These are phyloP conservation scores for Tragelaphus imberbis DNA, from an alignment of 2,113 vertebrate species.

Conservation along the genomic window DNA sequence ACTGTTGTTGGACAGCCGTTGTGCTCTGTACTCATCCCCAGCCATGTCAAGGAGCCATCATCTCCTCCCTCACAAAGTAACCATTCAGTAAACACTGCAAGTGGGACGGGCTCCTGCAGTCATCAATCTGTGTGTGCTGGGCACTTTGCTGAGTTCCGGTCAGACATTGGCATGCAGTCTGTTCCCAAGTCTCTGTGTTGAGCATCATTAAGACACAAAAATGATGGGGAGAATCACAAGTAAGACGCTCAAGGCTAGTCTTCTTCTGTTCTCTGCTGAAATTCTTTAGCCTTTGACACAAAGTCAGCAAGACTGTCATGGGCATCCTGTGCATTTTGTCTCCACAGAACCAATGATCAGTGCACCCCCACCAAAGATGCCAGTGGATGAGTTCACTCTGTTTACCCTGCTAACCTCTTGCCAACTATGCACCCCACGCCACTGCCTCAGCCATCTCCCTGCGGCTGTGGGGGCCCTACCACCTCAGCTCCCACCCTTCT, in stretches of 20 bases:
- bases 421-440: fast-evolving
- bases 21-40: not conserved
- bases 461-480: not conserved
- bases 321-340: not conserved
- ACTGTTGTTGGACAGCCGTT: not conserved
- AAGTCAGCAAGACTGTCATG: not conserved
- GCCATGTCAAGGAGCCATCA: not conserved
- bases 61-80: not conserved
- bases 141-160: not conserved
- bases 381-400: not conserved
- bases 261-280: not conserved
- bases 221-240: not conserved
- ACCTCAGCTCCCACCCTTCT: not conserved
- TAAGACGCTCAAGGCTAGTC: not conserved
- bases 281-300: not conserved
- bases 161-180: not conserved
- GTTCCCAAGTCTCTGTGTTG: not conserved
- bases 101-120: not conserved
- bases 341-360: not conserved
- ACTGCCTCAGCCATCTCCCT: not conserved
- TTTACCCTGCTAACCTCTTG: not conserved
- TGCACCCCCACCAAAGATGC: not conserved
- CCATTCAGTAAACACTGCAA: not conserved
- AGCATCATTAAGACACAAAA: not conserved
- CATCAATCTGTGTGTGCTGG: not conserved